Base-by-base conservation (phyloP, 37 sponge, comb jelly and placozoan genomes). In the Halichondria panicea region DNA sequence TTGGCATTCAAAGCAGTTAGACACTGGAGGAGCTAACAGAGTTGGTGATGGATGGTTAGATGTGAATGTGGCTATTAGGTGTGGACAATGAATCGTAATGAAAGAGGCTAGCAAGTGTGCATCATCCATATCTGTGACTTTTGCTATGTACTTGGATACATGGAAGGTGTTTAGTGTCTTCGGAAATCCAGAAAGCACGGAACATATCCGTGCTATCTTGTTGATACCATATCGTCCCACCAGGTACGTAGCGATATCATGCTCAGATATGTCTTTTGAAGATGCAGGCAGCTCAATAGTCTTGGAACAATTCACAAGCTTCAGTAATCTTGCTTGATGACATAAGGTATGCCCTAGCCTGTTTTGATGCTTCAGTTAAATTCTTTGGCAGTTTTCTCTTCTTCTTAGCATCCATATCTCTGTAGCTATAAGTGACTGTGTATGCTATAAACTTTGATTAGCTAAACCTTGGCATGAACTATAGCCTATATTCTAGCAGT, bases 301-400 rank as follows among this genome's bases (percentile, higher is more conserved):
- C 25, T 27, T 58, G 6, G n/a, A 58, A n/a, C 27, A 58, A 8
- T 6, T 58, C 6, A n/a, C 60, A 58, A 58, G 60, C 60, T 12
- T 58, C 60, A n/a, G 25, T n/a, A 7, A 58, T 21, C 25, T 58
- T 58, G 6, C n/a, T 11, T 12, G 60, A 24, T 22, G 60, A 7
- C 8, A 7, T 21, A 58, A 58, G n/a, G n/a, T n/a, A n/a, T n/a
- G n/a, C n/a, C n/a, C n/a, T n/a, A n/a, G n/a, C n/a, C 60, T 24
- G 12, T 58, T 12, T 27, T 24, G 60, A n/a, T n/a, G 60, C 60
- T 7, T n/a, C 60, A 8, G 19, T 21, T 24, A 58, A 27, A 21
- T 58, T 27, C n/a, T 58, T 58, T 21, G 60, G 60, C 27, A 58
- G 60, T 22, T 58, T 58, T 27, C 60, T 58, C 25, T 58, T 58